Evolutionary conservation across 2,888 invertebrate genomes (phyloP).

Genomic region (Sialis lutaria): DNA sequence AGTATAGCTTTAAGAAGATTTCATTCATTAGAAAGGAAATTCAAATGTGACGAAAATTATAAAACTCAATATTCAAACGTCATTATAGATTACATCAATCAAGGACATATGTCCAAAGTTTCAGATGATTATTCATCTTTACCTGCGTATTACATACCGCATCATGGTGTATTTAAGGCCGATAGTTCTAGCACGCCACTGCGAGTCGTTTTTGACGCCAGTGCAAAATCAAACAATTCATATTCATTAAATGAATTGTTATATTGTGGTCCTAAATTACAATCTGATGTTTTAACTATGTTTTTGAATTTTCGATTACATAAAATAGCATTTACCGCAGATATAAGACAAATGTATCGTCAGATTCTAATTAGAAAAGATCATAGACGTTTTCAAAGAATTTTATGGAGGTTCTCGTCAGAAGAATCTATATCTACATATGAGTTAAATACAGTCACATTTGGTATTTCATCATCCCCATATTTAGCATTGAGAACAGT

Average conservation of each 20-base stretch:
- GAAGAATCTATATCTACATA: neutral
- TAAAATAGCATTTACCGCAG: slow-evolving; percentile 3
- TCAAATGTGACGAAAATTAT: neutral
- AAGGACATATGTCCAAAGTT: slow-evolving; percentile 4
- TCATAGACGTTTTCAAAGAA: slow-evolving; percentile 7
- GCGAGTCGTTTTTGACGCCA: too few relatives aligned
- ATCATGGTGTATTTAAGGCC: slow-evolving; percentile 9
- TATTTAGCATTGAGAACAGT: slow-evolving; percentile 5
- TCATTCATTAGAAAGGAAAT: slow-evolving; percentile 5
- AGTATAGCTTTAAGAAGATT: slow-evolving; percentile 5
- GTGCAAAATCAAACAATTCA: too few relatives aligned
- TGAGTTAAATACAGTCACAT: slow-evolving; percentile 3
- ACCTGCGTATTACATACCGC: slow-evolving; percentile 6
- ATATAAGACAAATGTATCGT: slow-evolving; percentile 9
- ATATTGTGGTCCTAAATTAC: slow-evolving; percentile 3
- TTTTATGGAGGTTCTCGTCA: slow-evolving; percentile 4
- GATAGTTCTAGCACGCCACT: too few relatives aligned
- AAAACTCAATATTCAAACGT: slow-evolving; percentile 3
- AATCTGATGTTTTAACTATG: slow-evolving; percentile 1
- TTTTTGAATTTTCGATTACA: slow-evolving; percentile 3
- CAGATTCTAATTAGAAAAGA: slow-evolving; percentile 8
- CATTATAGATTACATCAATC: slow-evolving; percentile 4
- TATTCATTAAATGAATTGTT: slow-evolving; percentile 1
- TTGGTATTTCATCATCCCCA: slow-evolving; percentile 1
- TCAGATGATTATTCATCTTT: neutral